Base-by-base conservation (phyloP, 2,797 vertebrate genomes). In the Falco cherrug region DNA sequence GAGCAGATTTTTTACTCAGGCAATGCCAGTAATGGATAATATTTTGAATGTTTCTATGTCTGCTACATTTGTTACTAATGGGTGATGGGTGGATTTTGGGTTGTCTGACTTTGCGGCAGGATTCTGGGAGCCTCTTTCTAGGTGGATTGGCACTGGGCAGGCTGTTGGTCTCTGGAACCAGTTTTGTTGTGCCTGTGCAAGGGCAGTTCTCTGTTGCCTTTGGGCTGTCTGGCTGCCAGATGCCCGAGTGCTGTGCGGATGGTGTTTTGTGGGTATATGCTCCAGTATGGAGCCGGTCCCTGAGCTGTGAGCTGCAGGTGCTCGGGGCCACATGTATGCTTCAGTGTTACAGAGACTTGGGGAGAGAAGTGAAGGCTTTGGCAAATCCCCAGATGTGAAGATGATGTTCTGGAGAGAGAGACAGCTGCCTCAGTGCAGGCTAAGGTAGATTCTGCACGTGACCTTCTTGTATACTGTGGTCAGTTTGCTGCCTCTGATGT, bases 301-400 rank as follows among this genome's bases (percentile, higher is more conserved):
- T 54, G 21, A 60, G 51, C 69, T 74, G 24, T 29, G 60, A 90
- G 22, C 35, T 59, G 39, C 29, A 51, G 37, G 10, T 87, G n/a
- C 45, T 8, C 22, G 47, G 61, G 35, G 35, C 18, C 2, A 56
- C 24, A 24, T 0, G 0, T 29, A 15, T 1, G 0, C 13, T 87
- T 78, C 67, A 18, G 50, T 59, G 37, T 76, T 69, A 45, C 13
- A 56, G 68, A 69, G 51, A 20, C 11, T 59, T 35, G 50, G 21
- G 26, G 29, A 71, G 51, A 71, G 9, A 65, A 53, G 26, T 11
- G 53, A 84, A 84, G 33, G 26, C 17, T 90, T 63, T 76, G 39
- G 43, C 17, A 83, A 56, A 60, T 41, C 15, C 13, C 18, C n/a
- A 63, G 29, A 43, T 31, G 43, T 2, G 6, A 87, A 54, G 13